These are phyloP conservation scores for Coelopa frigida DNA, from an alignment of 1,140 invertebrate species.

Conservation along the genomic window DNA sequence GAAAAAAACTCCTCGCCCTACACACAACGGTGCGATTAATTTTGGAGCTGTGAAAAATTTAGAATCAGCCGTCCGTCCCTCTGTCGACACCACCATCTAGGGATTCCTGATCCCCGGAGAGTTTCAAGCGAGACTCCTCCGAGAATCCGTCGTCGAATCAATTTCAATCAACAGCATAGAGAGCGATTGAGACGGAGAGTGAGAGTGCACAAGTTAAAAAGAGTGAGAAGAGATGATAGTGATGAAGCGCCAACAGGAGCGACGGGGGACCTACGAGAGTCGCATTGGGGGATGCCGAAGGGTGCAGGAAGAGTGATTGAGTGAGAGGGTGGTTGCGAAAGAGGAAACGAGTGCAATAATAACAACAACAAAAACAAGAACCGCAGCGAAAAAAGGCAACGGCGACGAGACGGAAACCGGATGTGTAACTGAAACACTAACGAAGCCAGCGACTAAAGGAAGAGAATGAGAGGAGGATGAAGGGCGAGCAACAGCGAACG, in stretches of 20 bases:
- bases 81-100: too few species aligned
- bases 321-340: not conserved
- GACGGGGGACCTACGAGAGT: too few species aligned
- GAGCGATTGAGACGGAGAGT: not conserved
- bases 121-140: slow-evolving; percentile 5
- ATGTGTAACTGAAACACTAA: slow-evolving; percentile 26
- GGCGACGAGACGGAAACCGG: slow-evolving; percentile 13
- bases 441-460: slow-evolving; percentile 7
- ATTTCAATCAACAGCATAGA: slow-evolving; percentile 10
- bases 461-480: slow-evolving; percentile 30
- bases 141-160: slow-evolving; percentile 11
- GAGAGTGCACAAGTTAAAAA: not conserved
- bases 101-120: too few species aligned
- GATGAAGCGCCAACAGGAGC: too few species aligned
- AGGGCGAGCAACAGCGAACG: slow-evolving; percentile 13
- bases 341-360: slow-evolving; percentile 11
- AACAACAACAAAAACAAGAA: slow-evolving; percentile 17
- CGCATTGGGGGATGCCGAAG: too few species aligned
- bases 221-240: not conserved
- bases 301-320: slow-evolving; percentile 1
- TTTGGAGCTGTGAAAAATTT: too few species aligned
- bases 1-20: too few species aligned
- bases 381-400: slow-evolving; percentile 15
- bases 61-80: too few species aligned
- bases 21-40: too few species aligned